A percentile compares a stretch with the other conserved stretches of the same genome.
Evolutionary conservation across 1,140 invertebrate species (phyloP).

Genomic region (Odontomachus brunneus): DNA sequence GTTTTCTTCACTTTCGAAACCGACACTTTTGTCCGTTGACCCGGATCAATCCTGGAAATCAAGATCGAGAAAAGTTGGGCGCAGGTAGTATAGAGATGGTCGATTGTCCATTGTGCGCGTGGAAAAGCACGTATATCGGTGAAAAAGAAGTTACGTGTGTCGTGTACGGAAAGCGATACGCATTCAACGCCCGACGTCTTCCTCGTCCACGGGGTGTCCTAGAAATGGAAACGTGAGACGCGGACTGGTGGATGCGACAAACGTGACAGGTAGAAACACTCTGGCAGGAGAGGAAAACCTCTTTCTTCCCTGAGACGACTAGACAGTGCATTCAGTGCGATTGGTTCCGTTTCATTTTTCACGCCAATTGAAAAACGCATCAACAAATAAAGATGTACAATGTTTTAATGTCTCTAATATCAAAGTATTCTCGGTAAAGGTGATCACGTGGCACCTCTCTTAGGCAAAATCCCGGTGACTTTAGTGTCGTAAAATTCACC

Average conservation of each 20-base stretch:
- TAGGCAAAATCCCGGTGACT: too few relatives aligned
- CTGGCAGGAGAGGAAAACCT: conserved; percentile 32
- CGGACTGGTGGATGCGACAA: conserved; percentile 57
- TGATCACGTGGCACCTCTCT: not conserved
- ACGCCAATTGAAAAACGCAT: conserved; percentile 31
- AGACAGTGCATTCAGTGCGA: conserved; percentile 50
- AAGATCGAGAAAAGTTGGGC: conserved; percentile 68
- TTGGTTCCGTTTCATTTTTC: conserved; percentile 49
- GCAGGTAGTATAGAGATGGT: conserved; percentile 61
- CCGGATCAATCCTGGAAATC: conserved; percentile 63
- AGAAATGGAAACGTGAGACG: conserved; percentile 72
- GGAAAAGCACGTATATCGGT: conserved; percentile 49
- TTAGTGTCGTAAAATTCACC: not conserved
- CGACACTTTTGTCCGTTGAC: conserved; percentile 54
- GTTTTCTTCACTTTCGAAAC: conserved; percentile 55
- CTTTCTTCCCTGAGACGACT: conserved; percentile 34
- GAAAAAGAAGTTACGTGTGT: conserved; percentile 69
- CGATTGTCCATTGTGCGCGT: conserved; percentile 67
- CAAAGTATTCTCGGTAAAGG: not conserved
- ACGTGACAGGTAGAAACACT: conserved; percentile 73
- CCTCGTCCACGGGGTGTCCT: conserved; percentile 69
- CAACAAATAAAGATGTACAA: conserved; percentile 38
- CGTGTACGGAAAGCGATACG: conserved; percentile 70
- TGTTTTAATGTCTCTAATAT: not conserved
- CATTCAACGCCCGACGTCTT: conserved; percentile 65